Evolutionary conservation across 2,113 vertebrate genomes (phyloP).

Genomic region (Ariopsis seemanni): DNA sequence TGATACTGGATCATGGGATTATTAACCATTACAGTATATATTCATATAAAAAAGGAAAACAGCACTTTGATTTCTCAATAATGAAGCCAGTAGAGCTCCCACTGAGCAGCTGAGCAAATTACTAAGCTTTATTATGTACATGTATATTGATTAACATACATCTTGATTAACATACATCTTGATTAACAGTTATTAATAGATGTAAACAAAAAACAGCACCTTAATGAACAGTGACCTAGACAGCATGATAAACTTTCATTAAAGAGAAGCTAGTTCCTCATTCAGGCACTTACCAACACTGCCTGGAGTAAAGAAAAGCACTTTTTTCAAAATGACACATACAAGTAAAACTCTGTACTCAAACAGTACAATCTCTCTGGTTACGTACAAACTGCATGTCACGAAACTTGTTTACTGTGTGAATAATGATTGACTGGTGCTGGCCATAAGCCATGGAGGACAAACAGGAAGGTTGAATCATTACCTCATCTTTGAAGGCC

Average conservation of each 20-base stretch:
- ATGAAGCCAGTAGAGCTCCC: not conserved
- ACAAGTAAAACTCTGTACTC: not conserved
- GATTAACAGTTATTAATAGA: not conserved
- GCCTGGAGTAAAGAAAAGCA: not conserved
- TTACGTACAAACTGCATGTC: conserved; percentile 47
- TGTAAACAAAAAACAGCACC: not conserved
- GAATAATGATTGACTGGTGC: conserved; percentile 74
- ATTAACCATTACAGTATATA: not conserved
- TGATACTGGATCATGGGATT: not conserved
- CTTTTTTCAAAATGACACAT: not conserved
- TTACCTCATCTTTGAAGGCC: not conserved
- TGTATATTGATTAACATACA: not conserved
- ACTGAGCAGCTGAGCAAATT: not conserved
- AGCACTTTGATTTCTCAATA: not conserved
- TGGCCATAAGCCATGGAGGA: conserved; percentile 44
- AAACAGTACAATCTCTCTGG: not conserved
- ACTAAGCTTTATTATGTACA: not conserved
- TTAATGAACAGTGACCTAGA: not conserved
- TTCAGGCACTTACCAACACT: conserved; percentile 13
- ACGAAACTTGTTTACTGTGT: conserved; percentile 59
- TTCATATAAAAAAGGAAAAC: not conserved
- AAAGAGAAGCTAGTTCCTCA: not conserved
- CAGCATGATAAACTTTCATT: not conserved
- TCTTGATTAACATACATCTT: not conserved
- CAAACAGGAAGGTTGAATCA: not conserved